Conservation (phyloP, 2,113 vertebrate species). For the Tychaedon coryphoeus region DNA sequence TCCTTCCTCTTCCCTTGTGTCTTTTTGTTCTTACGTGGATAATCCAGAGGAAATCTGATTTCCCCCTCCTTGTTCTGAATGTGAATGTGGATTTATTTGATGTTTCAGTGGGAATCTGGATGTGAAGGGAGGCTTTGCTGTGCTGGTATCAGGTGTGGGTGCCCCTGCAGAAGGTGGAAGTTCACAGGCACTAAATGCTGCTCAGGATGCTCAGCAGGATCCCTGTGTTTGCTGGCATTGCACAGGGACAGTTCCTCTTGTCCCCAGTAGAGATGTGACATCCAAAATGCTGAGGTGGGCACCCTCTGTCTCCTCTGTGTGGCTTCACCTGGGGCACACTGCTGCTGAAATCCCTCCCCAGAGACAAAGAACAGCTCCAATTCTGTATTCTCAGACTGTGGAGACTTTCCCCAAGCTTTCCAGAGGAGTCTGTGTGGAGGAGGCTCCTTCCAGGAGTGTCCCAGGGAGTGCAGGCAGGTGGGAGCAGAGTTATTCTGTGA, state of each 20-base stretch:
- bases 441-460: background rate
- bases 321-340: background rate
- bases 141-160: accelerated
- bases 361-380: background rate
- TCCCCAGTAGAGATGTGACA: background rate
- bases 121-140: background rate
- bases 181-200: background rate
- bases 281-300: background rate
- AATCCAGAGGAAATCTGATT: background rate
- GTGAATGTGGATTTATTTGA: background rate
- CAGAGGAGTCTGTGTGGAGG: background rate
- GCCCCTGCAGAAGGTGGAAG: background rate
- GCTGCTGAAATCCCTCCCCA: background rate
- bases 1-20: background rate
- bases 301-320: background rate
- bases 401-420: background rate
- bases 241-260: accelerated
- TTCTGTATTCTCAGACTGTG: background rate
- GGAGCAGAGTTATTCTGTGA: background rate
- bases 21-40: background rate
- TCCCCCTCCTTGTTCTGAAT: background rate
- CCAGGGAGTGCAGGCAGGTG: background rate
- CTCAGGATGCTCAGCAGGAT: background rate
- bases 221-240: background rate
- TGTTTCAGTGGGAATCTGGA: background rate